Evolutionary conservation across 2,888 invertebrate genomes (phyloP).

Genomic region (Heterodera filipjevi): DNA sequence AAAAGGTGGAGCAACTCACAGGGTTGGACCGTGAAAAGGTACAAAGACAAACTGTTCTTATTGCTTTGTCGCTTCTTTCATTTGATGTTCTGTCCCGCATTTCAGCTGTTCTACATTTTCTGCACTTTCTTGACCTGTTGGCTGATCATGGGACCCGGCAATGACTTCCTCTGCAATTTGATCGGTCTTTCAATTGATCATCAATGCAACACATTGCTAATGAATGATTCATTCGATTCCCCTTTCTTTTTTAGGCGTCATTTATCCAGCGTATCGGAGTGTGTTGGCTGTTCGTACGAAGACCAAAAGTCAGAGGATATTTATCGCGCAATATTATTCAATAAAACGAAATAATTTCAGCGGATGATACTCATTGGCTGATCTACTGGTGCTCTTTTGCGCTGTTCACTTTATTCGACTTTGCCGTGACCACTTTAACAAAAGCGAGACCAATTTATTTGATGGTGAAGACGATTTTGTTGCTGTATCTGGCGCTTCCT

Average conservation of each 20-base stretch:
- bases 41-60: not conserved
- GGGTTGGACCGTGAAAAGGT: conserved; percentile 31
- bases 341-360: not conserved
- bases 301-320: conserved; percentile 69
- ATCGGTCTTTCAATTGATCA: conserved; percentile 36
- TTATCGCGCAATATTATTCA: not conserved
- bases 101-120: conserved; percentile 18
- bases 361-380: conserved; percentile 24
- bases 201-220: not conserved
- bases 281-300: conserved; percentile 68
- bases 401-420: conserved; percentile 44
- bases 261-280: conserved; percentile 49
- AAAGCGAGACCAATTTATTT: conserved; percentile 42
- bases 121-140: conserved; percentile 40
- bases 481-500: conserved; percentile 46
- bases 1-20: conserved; percentile 24
- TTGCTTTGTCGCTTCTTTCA: too few species aligned
- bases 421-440: conserved; percentile 27
- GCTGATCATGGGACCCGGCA: conserved; percentile 65
- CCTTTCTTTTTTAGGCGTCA: conserved; percentile 34
- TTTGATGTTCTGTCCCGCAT: not conserved
- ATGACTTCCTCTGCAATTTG: conserved; percentile 66
- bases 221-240: not conserved
- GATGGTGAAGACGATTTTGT: conserved; percentile 42
- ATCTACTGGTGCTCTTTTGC: conserved; percentile 40